These are phyloP conservation scores for Ennomos erosarius DNA, from an alignment of 2,888 invertebrate species.

Conservation along the genomic window DNA sequence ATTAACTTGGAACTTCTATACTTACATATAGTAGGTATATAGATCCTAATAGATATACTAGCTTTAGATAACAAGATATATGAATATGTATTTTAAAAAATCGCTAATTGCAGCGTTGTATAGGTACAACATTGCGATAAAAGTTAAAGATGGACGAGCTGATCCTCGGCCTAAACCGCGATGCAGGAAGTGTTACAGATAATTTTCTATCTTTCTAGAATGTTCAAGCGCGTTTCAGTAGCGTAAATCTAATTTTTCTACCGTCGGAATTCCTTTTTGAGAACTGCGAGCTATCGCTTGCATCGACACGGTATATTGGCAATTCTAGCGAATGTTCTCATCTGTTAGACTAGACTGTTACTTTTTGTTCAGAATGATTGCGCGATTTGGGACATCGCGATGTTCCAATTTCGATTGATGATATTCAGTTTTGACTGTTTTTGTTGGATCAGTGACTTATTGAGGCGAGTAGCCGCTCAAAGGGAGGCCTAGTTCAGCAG, in stretches of 20 bases:
- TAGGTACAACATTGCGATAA: background rate
- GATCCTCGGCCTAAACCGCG: slow-evolving; percentile 20
- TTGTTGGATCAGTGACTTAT: background rate
- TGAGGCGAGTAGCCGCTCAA: no score
- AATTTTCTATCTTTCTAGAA: slow-evolving; percentile 41
- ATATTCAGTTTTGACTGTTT: slow-evolving; percentile 2
- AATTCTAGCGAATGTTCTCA: slow-evolving; percentile 60
- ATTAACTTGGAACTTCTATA: no score
- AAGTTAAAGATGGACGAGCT: background rate
- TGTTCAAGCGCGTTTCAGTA: slow-evolving; percentile 70
- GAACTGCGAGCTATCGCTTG: slow-evolving; percentile 63
- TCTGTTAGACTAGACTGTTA: slow-evolving; percentile 31
- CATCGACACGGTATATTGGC: slow-evolving; percentile 60
- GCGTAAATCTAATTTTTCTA: slow-evolving; percentile 80
- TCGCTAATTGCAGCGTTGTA: no score
- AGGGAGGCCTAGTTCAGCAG: no score
- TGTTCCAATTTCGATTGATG: slow-evolving; percentile 9
- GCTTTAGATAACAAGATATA: no score
- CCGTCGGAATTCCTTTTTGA: slow-evolving; percentile 72
- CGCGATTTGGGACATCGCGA: slow-evolving; percentile 14
- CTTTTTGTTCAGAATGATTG: slow-evolving; percentile 18
- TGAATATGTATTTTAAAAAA: no score
- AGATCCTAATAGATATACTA: no score
- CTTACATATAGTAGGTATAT: no score
- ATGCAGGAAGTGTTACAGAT: slow-evolving; percentile 30